Evolutionary conservation across 1,140 invertebrate species (phyloP).

Genomic region (Neodiprion virginianus): DNA sequence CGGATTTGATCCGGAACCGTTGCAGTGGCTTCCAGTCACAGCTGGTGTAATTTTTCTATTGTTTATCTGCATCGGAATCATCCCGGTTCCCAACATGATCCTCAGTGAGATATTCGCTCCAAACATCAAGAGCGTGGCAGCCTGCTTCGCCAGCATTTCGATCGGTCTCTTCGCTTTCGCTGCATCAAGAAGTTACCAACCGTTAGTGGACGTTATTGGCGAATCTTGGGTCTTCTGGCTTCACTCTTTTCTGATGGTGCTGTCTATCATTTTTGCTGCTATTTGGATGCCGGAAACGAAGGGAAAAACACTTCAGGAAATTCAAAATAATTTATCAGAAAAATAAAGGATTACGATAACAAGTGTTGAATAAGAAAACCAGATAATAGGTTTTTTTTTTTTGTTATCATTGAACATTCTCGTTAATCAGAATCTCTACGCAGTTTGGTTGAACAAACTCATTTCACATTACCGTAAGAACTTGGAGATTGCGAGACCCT

Average conservation of each 20-base stretch:
- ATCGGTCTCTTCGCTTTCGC: constrained; percentile 77
- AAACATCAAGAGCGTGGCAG: constrained; percentile 72
- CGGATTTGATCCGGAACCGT: constrained; percentile 16
- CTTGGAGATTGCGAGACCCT: no score
- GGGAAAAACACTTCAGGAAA: constrained; percentile 70
- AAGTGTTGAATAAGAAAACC: no score
- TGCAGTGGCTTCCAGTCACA: constrained; percentile 67
- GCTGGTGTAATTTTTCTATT: constrained; percentile 69
- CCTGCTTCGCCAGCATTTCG: constrained; percentile 73
- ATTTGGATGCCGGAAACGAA: constrained; percentile 81
- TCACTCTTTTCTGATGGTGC: constrained; percentile 72
- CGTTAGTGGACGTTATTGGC: constrained; percentile 66
- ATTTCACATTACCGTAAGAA: no score
- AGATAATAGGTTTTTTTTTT: no score
- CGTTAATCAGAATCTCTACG: no score
- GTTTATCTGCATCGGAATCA: constrained; percentile 72
- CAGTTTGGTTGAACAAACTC: no score
- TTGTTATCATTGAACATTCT: no score
- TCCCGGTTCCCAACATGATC: constrained; percentile 75
- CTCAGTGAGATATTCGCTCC: constrained; percentile 79
- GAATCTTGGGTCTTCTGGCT: constrained; percentile 77
- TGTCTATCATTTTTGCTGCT: constrained; percentile 70
- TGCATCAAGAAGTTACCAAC: constrained; percentile 76
- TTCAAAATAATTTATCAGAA: constrained; percentile 12
- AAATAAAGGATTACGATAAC: neutral